Percentiles rank a stretch among this genome's conserved stretches.
phyloP scores from a whole-genome alignment of 2,888 invertebrate genomes.

The Pilophorus perplexus region DNA sequence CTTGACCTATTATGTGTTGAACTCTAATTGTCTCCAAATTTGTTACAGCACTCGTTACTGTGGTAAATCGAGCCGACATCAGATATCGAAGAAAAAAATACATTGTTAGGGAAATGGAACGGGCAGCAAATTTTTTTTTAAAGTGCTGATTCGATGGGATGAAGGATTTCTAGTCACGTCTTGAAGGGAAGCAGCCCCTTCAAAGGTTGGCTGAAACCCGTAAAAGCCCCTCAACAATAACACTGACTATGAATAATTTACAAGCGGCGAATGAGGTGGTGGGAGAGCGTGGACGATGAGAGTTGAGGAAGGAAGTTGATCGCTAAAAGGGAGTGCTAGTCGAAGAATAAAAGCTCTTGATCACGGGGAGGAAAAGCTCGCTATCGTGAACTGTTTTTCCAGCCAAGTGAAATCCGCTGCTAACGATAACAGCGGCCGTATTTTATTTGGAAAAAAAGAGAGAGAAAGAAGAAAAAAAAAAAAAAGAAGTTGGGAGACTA shows the following conservation, averaged over 20 bases:
- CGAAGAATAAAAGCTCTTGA: conserved; percentile 10
- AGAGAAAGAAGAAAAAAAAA: background rate
- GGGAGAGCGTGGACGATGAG: background rate
- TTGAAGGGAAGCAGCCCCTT: background rate
- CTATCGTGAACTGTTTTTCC: conserved; percentile 22
- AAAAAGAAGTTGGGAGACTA: background rate
- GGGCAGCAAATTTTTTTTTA: too few relatives aligned
- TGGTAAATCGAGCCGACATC: too few relatives aligned
- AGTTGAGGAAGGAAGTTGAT: background rate
- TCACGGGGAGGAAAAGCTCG: conserved; percentile 2
- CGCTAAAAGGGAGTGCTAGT: background rate
- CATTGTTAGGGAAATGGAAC: too few relatives aligned
- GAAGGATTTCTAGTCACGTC: conserved; percentile 19
- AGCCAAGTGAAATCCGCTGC: conserved; percentile 16
- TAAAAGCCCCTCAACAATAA: conserved; percentile 29
- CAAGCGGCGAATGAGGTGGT: background rate
- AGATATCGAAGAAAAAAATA: too few relatives aligned
- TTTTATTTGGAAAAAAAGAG: background rate
- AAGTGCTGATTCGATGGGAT: conserved; percentile 3
- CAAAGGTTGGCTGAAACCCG: conserved; percentile 22
- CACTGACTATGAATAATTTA: conserved; percentile 28
- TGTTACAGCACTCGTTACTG: too few relatives aligned
- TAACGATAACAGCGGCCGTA: conserved; percentile 13
- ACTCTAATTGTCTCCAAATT: too few relatives aligned
- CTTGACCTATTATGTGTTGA: too few relatives aligned